Percentiles rank a stretch among this genome's conserved stretches.
Conservation (phyloP, 2,797 vertebrate species). For the Scolopax rusticola region DNA sequence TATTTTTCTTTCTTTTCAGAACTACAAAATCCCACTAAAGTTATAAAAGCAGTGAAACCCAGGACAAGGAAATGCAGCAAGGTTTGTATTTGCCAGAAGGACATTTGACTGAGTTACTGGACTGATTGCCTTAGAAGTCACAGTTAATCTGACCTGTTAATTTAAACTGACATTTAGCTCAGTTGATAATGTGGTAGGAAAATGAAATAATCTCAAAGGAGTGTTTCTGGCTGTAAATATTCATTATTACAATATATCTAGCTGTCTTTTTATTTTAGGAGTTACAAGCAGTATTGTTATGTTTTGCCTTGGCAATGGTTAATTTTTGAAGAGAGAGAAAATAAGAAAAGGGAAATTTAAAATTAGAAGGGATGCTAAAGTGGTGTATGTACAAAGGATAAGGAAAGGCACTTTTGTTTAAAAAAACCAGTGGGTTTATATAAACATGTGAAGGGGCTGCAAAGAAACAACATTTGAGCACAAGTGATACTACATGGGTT, state of each 20-base stretch:
- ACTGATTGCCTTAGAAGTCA: neutral
- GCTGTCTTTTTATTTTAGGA: neutral
- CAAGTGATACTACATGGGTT: neutral
- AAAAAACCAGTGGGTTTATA: neutral
- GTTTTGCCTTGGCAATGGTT: neutral
- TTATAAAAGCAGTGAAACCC: slow-evolving; percentile 87
- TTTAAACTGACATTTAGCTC: neutral
- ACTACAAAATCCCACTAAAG: slow-evolving; percentile 83
- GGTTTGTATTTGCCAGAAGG: slow-evolving; percentile 78
- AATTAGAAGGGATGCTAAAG: neutral
- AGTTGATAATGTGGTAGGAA: neutral
- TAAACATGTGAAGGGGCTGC: neutral
- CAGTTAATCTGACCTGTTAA: neutral
- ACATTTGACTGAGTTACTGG: neutral
- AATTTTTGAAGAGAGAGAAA: neutral
- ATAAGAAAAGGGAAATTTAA: neutral
- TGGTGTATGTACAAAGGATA: neutral
- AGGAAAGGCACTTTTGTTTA: neutral
- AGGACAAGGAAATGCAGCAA: slow-evolving; percentile 88
- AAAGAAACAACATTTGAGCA: neutral
- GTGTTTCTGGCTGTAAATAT: neutral
- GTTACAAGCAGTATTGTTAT: neutral
- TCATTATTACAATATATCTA: neutral
- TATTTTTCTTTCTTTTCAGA: slow-evolving; percentile 80
- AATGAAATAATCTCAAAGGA: neutral